Conservation (phyloP, 2,113 vertebrate genomes). For the Callionymus lyra region DNA sequence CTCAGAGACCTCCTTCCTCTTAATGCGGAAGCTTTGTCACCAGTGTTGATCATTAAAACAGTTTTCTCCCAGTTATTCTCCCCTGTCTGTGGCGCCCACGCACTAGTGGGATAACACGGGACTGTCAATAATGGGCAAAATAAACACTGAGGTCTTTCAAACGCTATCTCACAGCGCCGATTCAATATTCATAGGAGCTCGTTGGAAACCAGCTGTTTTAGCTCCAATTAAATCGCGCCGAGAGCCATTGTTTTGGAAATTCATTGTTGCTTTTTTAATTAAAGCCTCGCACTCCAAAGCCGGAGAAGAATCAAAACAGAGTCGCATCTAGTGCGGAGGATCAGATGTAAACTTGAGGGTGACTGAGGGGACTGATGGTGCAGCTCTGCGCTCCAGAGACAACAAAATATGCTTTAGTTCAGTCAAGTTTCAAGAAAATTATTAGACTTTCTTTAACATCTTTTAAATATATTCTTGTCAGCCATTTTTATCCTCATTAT, state of each 20-base stretch:
- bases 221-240: slow-evolving; percentile 50
- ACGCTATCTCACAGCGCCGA: slow-evolving; percentile 37
- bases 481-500: too few relatives aligned
- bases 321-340: slow-evolving; percentile 21
- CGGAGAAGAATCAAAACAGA: slow-evolving; percentile 30
- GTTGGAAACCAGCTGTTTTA: slow-evolving; percentile 64
- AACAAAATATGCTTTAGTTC: too few relatives aligned
- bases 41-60: slow-evolving; percentile 39
- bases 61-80: slow-evolving; percentile 25
- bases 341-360: slow-evolving; percentile 9
- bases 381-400: too few relatives aligned
- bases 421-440: too few relatives aligned
- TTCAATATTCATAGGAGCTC: slow-evolving; percentile 60
- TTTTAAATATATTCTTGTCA: too few relatives aligned
- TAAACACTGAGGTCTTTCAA: slow-evolving; percentile 39
- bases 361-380: too few relatives aligned
- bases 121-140: slow-evolving; percentile 24
- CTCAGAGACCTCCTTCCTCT: slow-evolving; percentile 10
- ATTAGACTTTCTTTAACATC: too few relatives aligned
- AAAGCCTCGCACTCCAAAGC: slow-evolving; percentile 26
- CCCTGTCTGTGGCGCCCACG: slow-evolving; percentile 27
- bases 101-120: slow-evolving; percentile 8
- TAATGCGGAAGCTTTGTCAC: slow-evolving; percentile 20
- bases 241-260: slow-evolving; percentile 51
- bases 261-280: slow-evolving; percentile 58